Evolutionary conservation across 2,888 invertebrate species (phyloP).

Genomic region (Epinotia bilunana): DNA sequence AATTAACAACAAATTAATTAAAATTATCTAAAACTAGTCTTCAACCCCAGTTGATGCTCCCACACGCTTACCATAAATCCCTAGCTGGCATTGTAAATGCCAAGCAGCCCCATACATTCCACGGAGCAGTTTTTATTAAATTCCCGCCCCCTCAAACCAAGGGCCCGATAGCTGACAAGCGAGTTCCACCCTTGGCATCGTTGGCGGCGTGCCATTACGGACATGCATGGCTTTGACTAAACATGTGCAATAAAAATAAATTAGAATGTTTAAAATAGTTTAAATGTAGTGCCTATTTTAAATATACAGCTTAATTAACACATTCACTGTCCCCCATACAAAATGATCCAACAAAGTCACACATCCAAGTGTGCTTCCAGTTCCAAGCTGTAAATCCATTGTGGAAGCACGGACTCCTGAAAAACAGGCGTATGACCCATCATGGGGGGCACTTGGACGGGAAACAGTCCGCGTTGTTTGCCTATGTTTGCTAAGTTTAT

Average conservation of each 20-base stretch:
- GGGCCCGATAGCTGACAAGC: conserved; percentile 32
- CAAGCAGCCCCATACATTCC: conserved; percentile 39
- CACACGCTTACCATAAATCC: conserved; percentile 16
- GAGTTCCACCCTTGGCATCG: conserved; percentile 33
- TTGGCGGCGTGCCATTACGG: conserved; percentile 2
- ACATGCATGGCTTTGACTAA: conserved; percentile 10
- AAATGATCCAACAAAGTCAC: no score
- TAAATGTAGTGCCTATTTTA: background rate
- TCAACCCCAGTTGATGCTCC: background rate
- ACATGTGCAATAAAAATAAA: conserved; percentile 13
- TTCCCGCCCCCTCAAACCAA: conserved; percentile 36
- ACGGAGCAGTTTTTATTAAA: conserved; percentile 47
- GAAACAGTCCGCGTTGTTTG: no score
- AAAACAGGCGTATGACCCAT: no score
- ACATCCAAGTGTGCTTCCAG: no score
- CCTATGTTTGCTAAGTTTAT: no score
- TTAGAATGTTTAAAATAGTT: background rate
- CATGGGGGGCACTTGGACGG: no score
- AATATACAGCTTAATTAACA: no score
- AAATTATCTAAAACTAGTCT: background rate
- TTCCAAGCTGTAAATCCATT: no score
- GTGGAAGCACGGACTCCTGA: no score
- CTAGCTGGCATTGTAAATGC: conserved; percentile 39
- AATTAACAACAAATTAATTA: background rate
- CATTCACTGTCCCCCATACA: no score